Conservation (phyloP, 2,888 invertebrate species). For the Azorinus chamasolen region DNA sequence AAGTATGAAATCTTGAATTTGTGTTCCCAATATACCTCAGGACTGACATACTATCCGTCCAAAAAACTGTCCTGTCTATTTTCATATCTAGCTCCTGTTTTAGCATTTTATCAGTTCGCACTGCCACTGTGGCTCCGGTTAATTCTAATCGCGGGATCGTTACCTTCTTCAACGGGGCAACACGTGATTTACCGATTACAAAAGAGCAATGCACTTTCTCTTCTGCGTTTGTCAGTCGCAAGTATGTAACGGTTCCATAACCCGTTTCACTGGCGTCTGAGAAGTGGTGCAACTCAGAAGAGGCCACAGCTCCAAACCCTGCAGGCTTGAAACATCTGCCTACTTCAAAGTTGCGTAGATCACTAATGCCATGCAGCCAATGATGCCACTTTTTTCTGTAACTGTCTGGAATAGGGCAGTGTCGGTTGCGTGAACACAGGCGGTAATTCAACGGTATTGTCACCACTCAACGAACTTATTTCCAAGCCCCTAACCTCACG, state of each 20-base stretch:
- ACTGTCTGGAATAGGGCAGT: constrained; percentile 39
- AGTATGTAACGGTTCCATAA: constrained; percentile 46
- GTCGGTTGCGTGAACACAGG: constrained; percentile 15
- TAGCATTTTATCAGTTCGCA: constrained; percentile 17
- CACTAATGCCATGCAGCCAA: constrained; percentile 15
- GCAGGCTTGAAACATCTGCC: constrained; percentile 54
- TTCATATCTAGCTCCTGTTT: constrained; percentile 22
- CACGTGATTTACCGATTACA: constrained; percentile 48
- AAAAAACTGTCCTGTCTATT: constrained; percentile 15
- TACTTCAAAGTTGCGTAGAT: constrained; percentile 35
- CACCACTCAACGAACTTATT: constrained; percentile 27
- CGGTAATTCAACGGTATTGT: constrained; percentile 17
- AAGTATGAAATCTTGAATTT: constrained; percentile 50
- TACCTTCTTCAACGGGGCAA: constrained; percentile 43
- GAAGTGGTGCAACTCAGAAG: constrained; percentile 46
- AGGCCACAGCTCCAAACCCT: constrained; percentile 9
- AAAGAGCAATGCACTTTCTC: constrained; percentile 51
- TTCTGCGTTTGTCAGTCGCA: constrained; percentile 31
- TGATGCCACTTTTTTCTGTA: constrained; percentile 47
- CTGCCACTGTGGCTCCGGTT: constrained; percentile 40
- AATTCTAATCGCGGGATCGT: constrained; percentile 56
- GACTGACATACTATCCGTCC: constrained; percentile 47
- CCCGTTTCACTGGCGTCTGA: constrained; percentile 55
- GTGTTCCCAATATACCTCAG: constrained; percentile 34
- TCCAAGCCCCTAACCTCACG: constrained; percentile 23